Evolutionary conservation across 2,113 vertebrate species (phyloP), one percentile per base, ranked within the genome.

Genomic region (Tyrannus savana): DNA sequence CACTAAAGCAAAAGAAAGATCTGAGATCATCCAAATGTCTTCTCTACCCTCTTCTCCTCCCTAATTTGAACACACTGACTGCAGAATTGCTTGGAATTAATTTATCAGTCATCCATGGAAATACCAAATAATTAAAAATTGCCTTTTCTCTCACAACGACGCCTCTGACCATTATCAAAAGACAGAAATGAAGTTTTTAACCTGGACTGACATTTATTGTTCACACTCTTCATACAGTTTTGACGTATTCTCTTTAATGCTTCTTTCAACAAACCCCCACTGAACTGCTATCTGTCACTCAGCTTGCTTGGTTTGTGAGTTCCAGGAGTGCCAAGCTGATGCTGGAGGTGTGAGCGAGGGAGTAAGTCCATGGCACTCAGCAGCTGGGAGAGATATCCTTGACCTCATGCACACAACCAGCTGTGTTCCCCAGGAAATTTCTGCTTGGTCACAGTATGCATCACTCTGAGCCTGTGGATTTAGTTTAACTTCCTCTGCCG

Each of bases 391-490:
- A 30, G 17, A 13, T 55, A 72, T 50, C 53, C 62, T 82, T 91
- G 62, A 75, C 62, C 55, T 15, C 31, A 25, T 0, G 0, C 24
- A 14, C 12, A 10, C 1, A 1, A 23, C 25, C 44, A 41, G 82
- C 14, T 0, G 0, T 30, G 6, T 52, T 60, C 37, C 35, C 16
- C 0, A 1, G 44, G 25, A 33, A 44, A 6, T 15, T 52, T 53
- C 31, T 15, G 28, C 30, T 73, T 68, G 39, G 12, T 78, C 5
- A 1, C 47, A 44, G 9, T 12, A 7, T 1, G 4, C 1, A 0
- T 44, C 52, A 22, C 19, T 2, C 33, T 28, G 56, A 90, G 42
- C 47, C 37, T 17, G 13, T 41, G 53, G 19, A 23, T 63, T 23
- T 37, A 41, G 53, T 73, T 25, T 47, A 12, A 0, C 14, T 39